Base-by-base conservation (phyloP, 2,113 vertebrate species). In the Calypte anna region DNA sequence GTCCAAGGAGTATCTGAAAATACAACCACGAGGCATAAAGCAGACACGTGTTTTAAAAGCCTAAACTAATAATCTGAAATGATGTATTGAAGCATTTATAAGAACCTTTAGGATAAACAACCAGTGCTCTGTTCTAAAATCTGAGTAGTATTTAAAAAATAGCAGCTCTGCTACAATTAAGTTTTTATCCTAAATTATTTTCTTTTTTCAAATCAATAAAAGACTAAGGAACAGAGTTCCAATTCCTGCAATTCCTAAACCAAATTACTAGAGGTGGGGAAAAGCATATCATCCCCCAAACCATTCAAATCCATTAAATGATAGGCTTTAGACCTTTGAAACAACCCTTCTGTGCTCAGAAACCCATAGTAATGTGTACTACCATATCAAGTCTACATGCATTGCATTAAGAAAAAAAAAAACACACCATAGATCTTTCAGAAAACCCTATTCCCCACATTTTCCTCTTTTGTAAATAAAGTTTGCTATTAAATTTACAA, bases 41-140 rank as follows among this genome's bases (percentile, higher is more conserved):
- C 27, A 79, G 77, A 46, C 27, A 9, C 0, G 0, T 55, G 69
- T 24, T 85, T 44, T 30, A 57, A 82, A 82, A 91, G 54, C 72
- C 53, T 51, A 5, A 85, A 82, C 36, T 80, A 76, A 69, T 85
- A 75, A 54, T 72, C 30, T 63, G 20, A 77, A 83, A 61, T 30
- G 61, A 83, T 28, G 57, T 8, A 44, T 5, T 21, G 59, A 74
- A 77, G 25, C 64, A 78, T 40, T 59, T 77, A 55, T 33, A 64
- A 78, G 69, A 89, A 53, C 23, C 84, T 79, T 76, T 22, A 83
- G 51, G 68, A 85, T 64, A 78, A 82, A 28, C 57, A 78, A 53
- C 59, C 82, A 92, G 91, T 78, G 73, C 38, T 81, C 72, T 48
- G 12, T 28, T 85, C 36, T 78, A 75, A 88, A 83, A 92, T 59